Conservation (phyloP, 2,888 invertebrate species). For the Brachyptera risi region DNA sequence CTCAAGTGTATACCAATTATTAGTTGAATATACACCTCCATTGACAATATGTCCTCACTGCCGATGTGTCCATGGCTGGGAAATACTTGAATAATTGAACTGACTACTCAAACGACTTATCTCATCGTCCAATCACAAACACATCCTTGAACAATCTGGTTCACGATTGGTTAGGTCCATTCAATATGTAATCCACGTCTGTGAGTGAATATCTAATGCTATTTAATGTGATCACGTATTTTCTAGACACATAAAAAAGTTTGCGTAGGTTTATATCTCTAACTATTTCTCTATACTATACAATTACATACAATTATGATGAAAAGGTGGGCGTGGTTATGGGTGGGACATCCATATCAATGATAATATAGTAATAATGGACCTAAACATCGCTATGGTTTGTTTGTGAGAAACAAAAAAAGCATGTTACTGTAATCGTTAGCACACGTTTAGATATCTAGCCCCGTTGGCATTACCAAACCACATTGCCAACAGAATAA, state of each 20-base stretch:
- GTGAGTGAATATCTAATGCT: constrained; percentile 14
- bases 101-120: neutral
- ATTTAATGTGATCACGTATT: constrained; percentile 19
- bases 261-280: constrained; percentile 18
- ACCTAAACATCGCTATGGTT: constrained; percentile 27
- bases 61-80: neutral
- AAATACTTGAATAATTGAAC: constrained; percentile 6
- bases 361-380: constrained; percentile 32
- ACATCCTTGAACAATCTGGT: constrained; percentile 14
- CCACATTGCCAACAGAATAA: neutral
- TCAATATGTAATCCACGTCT: constrained; percentile 18
- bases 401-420: constrained; percentile 25
- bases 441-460: constrained; percentile 20
- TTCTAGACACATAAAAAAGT: constrained; percentile 18
- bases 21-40: constrained; percentile 6
- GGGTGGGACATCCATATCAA: constrained; percentile 24
- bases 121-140: constrained; percentile 8
- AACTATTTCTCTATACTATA: constrained; percentile 17
- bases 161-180: constrained; percentile 4
- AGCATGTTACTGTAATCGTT: neutral
- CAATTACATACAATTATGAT: constrained; percentile 30
- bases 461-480: constrained; percentile 9
- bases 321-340: constrained; percentile 30
- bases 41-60: constrained; percentile 7
- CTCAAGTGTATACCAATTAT: neutral